These are phyloP conservation scores for Pterocles orientalis DNA, from an alignment of 2,113 vertebrate genomes.

Conservation along the genomic window DNA sequence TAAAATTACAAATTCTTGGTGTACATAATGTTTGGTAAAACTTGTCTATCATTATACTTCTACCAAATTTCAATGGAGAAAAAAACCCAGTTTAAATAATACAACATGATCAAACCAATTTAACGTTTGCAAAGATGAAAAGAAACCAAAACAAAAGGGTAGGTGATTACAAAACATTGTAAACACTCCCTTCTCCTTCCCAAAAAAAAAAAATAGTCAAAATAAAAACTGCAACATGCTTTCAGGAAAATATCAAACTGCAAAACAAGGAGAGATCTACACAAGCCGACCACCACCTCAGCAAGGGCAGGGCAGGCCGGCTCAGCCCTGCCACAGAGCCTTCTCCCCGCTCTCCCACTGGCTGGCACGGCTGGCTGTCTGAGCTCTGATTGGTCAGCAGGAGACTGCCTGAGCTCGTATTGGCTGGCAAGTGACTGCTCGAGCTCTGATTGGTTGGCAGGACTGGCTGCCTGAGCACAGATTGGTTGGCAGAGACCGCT, in stretches of 20 bases:
- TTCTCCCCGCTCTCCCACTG: not conserved
- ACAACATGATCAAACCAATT: constrained; percentile 67
- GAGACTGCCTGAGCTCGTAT: not conserved
- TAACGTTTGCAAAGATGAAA: constrained; percentile 73
- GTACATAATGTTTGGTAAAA: constrained; percentile 70
- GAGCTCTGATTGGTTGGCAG: constrained; percentile 43
- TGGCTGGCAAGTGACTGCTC: constrained; percentile 4
- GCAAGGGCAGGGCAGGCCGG: not conserved
- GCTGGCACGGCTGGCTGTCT: constrained; percentile 46
- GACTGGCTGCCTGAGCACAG: not conserved
- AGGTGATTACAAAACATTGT: constrained; percentile 67
- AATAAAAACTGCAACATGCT: constrained; percentile 76
- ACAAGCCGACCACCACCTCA: constrained; percentile 42
- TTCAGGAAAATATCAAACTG: constrained; percentile 69
- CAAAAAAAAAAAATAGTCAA: constrained; percentile 41
- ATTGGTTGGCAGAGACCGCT: not conserved
- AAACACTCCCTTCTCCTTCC: constrained; percentile 69
- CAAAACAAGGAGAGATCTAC: constrained; percentile 51
- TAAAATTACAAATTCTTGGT: constrained; percentile 68
- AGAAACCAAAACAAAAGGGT: constrained; percentile 59
- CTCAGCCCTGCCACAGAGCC: not conserved
- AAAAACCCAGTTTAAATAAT: constrained; percentile 66
- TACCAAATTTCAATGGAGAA: constrained; percentile 48
- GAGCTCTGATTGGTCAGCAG: constrained; percentile 43
- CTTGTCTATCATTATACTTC: constrained; percentile 44